Conservation (phyloP, 2,888 invertebrate species). For the Clunio marinus region DNA sequence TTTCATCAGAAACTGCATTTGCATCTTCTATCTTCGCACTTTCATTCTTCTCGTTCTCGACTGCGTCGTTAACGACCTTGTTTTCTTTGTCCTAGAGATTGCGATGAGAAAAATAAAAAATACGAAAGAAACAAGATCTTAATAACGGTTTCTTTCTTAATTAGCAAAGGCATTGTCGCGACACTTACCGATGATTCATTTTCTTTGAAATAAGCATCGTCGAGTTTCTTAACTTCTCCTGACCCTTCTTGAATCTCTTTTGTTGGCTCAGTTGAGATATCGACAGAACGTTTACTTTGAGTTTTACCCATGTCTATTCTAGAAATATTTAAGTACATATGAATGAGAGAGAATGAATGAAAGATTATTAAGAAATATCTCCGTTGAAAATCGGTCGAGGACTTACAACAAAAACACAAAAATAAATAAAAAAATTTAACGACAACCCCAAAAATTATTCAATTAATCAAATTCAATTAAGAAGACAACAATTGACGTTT, state of each 20-base stretch:
- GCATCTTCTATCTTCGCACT: slow-evolving; percentile 37
- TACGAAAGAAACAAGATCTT: slow-evolving; percentile 18
- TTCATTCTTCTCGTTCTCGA: slow-evolving; percentile 67
- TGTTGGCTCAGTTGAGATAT: slow-evolving; percentile 66
- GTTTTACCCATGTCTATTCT: slow-evolving; percentile 68
- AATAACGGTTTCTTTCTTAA: slow-evolving; percentile 21
- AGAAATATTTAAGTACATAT: not conserved
- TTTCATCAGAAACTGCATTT: slow-evolving; percentile 40
- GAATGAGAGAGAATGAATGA: not conserved
- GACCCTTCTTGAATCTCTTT: slow-evolving; percentile 62
- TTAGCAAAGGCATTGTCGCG: not conserved
- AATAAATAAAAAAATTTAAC: not conserved
- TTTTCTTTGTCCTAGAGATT: slow-evolving; percentile 58
- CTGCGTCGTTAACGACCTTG: slow-evolving; percentile 55
- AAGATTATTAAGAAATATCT: not conserved
- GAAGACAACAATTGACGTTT: slow-evolving; percentile 27
- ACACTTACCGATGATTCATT: slow-evolving; percentile 56
- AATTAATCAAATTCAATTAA: slow-evolving; percentile 38
- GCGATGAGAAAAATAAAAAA: too few relatives aligned
- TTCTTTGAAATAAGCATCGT: slow-evolving; percentile 67
- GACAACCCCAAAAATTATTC: slow-evolving; percentile 27
- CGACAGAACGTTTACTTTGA: slow-evolving; percentile 83
- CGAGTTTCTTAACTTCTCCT: slow-evolving; percentile 72
- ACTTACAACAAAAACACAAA: not conserved
- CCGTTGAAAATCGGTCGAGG: not conserved